phyloP scores from a whole-genome alignment of 2,113 vertebrate species.

The Phalacrocorax pelagicus region DNA sequence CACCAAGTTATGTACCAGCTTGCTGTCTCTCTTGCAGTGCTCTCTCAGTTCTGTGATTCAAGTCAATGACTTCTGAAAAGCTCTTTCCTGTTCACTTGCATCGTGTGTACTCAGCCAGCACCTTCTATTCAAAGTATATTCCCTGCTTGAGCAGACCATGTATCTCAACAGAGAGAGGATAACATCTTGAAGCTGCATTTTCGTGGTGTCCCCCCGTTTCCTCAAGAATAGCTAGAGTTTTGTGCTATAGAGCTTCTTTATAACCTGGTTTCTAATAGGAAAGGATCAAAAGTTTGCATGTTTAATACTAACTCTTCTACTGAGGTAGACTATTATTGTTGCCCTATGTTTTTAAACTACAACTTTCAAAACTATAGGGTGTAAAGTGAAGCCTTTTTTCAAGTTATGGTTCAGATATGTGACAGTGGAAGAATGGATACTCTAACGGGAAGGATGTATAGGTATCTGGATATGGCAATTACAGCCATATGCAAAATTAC shows the following conservation, averaged over 20 bases:
- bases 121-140: not conserved
- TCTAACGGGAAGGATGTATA: not conserved
- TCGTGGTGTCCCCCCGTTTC: not conserved
- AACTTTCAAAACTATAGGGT: not conserved
- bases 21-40: not conserved
- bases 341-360: not conserved
- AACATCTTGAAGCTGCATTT: not conserved
- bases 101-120: not conserved
- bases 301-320: not conserved
- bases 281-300: not conserved
- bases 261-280: not conserved
- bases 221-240: not conserved
- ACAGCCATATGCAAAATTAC: not conserved
- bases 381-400: not conserved
- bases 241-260: not conserved
- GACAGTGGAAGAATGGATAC: not conserved
- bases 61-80: not conserved
- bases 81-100: not conserved
- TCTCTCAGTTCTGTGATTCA: not conserved
- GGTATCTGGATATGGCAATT: not conserved
- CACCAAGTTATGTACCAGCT: not conserved
- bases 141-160: not conserved
- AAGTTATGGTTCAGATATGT: accelerated
- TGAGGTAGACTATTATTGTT: not conserved
- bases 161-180: not conserved